These are phyloP conservation scores for Lepidonotus clava DNA, from an alignment of 2,888 invertebrate species.

Conservation along the genomic window DNA sequence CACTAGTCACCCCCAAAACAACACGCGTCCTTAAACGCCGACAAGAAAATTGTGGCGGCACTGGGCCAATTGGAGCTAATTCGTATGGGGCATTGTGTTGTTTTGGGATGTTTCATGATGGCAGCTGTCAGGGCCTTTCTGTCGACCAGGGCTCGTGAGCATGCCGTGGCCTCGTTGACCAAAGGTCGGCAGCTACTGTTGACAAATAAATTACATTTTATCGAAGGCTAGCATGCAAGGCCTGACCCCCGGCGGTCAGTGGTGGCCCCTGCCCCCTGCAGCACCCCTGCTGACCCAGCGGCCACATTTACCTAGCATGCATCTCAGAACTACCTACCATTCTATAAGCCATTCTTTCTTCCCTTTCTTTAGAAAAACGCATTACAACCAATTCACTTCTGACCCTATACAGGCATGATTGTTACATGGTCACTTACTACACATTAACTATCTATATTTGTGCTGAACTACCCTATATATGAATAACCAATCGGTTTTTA, in stretches of 20 bases:
- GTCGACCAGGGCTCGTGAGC: slow-evolving; percentile 40
- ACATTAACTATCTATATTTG: too few relatives aligned
- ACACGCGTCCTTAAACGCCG: slow-evolving; percentile 42
- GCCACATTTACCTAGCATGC: neutral
- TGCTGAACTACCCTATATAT: too few relatives aligned
- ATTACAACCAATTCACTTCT: too few relatives aligned
- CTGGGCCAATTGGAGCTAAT: neutral
- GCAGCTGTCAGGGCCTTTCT: neutral
- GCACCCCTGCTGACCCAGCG: slow-evolving; percentile 10
- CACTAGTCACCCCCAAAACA: neutral
- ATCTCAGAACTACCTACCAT: neutral
- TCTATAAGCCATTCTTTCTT: too few relatives aligned
- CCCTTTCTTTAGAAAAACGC: too few relatives aligned
- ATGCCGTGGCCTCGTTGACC: slow-evolving; percentile 44
- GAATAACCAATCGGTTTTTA: too few relatives aligned
- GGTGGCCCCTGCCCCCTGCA: neutral
- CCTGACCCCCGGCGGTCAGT: neutral
- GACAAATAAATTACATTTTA: slow-evolving; percentile 53
- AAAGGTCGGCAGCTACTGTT: slow-evolving; percentile 10
- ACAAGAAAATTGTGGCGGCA: slow-evolving; percentile 29
- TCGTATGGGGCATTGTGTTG: neutral
- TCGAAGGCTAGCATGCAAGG: slow-evolving; percentile 42
- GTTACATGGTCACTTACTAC: too few relatives aligned
- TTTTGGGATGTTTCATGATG: neutral
- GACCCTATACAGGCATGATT: too few relatives aligned